These are phyloP conservation scores for Danaus chrysippus DNA, from an alignment of 2,888 invertebrate species.

Conservation along the genomic window DNA sequence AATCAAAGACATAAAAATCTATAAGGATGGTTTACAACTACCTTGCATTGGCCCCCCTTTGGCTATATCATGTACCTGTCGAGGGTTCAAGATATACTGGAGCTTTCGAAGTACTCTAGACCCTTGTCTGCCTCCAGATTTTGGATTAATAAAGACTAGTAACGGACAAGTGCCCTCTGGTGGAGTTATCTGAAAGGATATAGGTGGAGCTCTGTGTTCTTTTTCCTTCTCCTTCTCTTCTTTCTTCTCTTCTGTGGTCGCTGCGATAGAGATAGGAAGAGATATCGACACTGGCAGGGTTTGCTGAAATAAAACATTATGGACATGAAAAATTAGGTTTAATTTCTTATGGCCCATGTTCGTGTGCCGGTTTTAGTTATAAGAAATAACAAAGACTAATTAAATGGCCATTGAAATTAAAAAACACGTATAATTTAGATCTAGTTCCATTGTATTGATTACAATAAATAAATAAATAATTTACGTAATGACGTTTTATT, in stretches of 20 bases:
- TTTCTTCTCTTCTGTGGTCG: conserved; percentile 45
- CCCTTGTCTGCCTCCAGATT: conserved; percentile 97
- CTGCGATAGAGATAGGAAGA: conserved; percentile 61
- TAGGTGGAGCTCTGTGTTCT: conserved; percentile 79
- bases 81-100: conserved; percentile 96
- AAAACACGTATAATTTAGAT: too few relatives aligned
- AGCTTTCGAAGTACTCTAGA: conserved; percentile 93
- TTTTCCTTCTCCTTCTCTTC: conserved; percentile 46
- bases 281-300: conserved; percentile 66
- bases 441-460: too few relatives aligned
- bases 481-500: too few relatives aligned
- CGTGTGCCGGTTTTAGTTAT: too few relatives aligned
- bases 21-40: conserved; percentile 37
- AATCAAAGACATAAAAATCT: neutral
- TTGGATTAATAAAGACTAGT: conserved; percentile 97
- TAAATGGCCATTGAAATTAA: too few relatives aligned
- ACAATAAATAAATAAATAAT: too few relatives aligned
- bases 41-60: conserved; percentile 94
- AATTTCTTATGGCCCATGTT: too few relatives aligned
- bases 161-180: conserved; percentile 87
- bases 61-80: conserved; percentile 95
- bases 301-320: conserved; percentile 46
- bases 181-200: conserved; percentile 94
- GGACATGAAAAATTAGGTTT: too few relatives aligned
- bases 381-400: too few relatives aligned